Conservation (phyloP, 1,140 invertebrate species). For the Monochamus saltuarius region DNA sequence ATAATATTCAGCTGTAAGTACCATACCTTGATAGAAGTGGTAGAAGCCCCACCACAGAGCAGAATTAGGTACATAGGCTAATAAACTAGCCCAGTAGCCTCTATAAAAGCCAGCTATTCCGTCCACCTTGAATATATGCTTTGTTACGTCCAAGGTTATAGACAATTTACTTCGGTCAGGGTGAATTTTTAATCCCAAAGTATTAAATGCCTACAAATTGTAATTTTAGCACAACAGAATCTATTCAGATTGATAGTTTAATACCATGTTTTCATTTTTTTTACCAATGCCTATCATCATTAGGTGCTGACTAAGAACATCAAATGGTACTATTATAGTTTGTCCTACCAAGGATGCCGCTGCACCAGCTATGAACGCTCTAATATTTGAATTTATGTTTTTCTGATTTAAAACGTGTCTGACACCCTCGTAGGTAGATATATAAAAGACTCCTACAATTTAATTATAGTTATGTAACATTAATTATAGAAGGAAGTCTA, state of each 20-base stretch:
- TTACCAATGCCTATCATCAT: conserved; percentile 80
- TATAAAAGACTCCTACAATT: conserved; percentile 84
- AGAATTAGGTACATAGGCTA: conserved; percentile 92
- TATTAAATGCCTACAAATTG: conserved; percentile 40
- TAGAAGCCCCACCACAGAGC: conserved; percentile 97
- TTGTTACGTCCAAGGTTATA: conserved; percentile 64
- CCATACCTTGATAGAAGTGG: conserved; percentile 87
- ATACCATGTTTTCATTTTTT: conserved; percentile 29
- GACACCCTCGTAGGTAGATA: conserved; percentile 93
- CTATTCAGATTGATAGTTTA: neutral
- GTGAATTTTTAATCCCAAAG: conserved; percentile 33
- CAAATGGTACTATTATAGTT: conserved; percentile 94
- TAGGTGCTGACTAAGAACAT: conserved; percentile 93
- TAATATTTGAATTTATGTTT: conserved; percentile 63
- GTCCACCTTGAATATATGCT: conserved; percentile 73
- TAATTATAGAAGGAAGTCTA: neutral
- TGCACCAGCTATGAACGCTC: conserved; percentile 79
- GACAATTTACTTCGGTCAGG: conserved; percentile 60
- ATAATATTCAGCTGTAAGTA: neutral
- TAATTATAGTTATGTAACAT: neutral
- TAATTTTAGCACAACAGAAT: neutral
- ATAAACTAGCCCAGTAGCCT: conserved; percentile 88
- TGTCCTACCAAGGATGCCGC: conserved; percentile 91
- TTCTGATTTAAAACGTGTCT: conserved; percentile 74
- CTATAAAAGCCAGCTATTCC: conserved; percentile 88